Evolutionary conservation across 1,140 invertebrate species (phyloP), one percentile per base, ranked within the genome.

Genomic region (Temnothorax longispinosus): DNA sequence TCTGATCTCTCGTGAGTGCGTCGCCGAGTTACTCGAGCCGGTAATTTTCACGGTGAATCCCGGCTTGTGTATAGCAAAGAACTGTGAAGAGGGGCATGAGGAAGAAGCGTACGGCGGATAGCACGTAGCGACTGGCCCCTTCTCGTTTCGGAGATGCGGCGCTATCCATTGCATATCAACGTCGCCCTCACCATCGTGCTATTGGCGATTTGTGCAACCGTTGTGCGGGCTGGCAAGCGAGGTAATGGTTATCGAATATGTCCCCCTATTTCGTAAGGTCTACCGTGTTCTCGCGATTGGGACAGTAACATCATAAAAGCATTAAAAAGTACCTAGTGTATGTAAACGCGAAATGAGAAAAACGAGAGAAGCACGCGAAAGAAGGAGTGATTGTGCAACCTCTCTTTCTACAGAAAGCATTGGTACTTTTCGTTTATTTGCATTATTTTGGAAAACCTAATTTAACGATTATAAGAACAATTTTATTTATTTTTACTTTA

Each of bases 91-190:
- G 35, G 67, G 91, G 69, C 56, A 92, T 92, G 91, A 92, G 47
- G 88, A 81, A 56, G 35, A 41, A 27, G 77, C 78, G 67, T 77
- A 85, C 82, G 15, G 90, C 82, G 15, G 90, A 80, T 71, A 89
- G 71, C 84, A 91, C 91, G 91, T 92, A 92, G 91, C 87, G 77
- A 89, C 80, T 85, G 88, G 88, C 87, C 89, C 75, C 85, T 90
- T 92, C 87, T 90, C 91, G 91, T 88, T 87, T 87, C 84, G 88
- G 91, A 92, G 89, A 92, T 92, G 91, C 85, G 91, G 84, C 88
- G 87, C 89, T 89, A 89, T 88, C 64, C 85, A 85, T 62, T 54
- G 77, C 84, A 77, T 64, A 85, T 84, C 62, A 65, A 84, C 84
- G 62, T 92, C 87, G 88, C 87, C 87, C 88, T 91, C 82, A 69